Percentiles rank a stretch among this genome's conserved stretches.
Evolutionary conservation across 2,888 invertebrate genomes (phyloP).

Genomic region (Synanthedon andrenaeformis): DNA sequence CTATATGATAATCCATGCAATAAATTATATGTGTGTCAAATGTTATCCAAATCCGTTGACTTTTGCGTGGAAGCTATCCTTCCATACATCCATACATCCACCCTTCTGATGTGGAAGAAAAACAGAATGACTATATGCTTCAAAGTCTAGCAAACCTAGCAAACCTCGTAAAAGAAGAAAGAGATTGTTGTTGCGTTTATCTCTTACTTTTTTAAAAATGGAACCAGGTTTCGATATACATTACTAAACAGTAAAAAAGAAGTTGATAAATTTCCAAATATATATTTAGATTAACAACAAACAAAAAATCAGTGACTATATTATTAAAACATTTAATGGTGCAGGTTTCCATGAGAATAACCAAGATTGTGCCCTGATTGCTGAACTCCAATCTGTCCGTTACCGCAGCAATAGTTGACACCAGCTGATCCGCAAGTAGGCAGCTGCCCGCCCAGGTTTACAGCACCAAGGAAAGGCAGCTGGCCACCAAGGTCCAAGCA

Average conservation of each 20-base stretch:
- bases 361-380: neutral
- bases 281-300: neutral
- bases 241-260: neutral
- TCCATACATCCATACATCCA: too few relatives aligned
- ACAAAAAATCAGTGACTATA: neutral
- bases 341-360: neutral
- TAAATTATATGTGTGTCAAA: too few relatives aligned
- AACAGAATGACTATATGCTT: too few relatives aligned
- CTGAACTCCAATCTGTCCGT: slow-evolving; percentile 13
- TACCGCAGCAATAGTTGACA: slow-evolving; percentile 20
- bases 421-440: slow-evolving; percentile 23
- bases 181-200: neutral
- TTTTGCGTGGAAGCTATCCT: too few relatives aligned
- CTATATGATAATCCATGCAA: too few relatives aligned
- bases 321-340: neutral
- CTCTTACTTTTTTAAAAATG: too few relatives aligned
- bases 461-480: slow-evolving; percentile 30
- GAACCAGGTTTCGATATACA: too few relatives aligned
- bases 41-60: too few relatives aligned
- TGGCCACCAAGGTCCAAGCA: slow-evolving; percentile 24
- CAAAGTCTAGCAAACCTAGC: too few relatives aligned
- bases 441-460: slow-evolving; percentile 21
- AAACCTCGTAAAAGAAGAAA: neutral
- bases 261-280: too few relatives aligned
- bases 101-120: too few relatives aligned